Base-by-base conservation (phyloP, 2,888 invertebrate species). In the Oscheius sp. region DNA sequence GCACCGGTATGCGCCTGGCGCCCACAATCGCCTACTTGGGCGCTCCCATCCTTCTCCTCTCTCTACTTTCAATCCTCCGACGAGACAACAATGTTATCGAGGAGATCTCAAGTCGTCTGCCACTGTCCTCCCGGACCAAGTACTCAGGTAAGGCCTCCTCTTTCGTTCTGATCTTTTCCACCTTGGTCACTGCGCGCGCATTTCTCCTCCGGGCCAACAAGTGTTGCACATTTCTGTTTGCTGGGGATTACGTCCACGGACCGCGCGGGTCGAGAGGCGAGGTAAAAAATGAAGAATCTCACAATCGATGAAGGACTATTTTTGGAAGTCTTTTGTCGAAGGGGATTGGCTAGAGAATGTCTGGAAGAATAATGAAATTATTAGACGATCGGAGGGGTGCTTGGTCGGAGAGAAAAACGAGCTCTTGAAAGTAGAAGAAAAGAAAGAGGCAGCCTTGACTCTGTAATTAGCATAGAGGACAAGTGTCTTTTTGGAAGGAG, bases 211-310 rank as follows among this genome's bases (percentile, higher is more conserved):
- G 12, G 44, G 44, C 44, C 54, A 44, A 59, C 59, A 44, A 59
- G 59, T 44, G 59, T 59, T 59, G 59, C 59, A 41, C 59, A 59
- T 59, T 59, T 59, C 59, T 59, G 59, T 59, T 59, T 59, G 59
- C 59, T 36, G 54, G 54, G 33, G 54, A 54, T 54, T 54, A 54
- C 54, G 54, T 54, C 54, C 33, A n/a, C 32, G 54, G 32, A 54
- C 54, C 41, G 41, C 57, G 36, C 57, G 57, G 57, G 38, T 41
- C 57, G 41, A 44, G 57, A 38, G 44, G 41, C 38, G 22, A 20
- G 26, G 57, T 41, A 57, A 57, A 57, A 44, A 57, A 57, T 57
- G 57, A 38, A 30, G n/a, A 41, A 14, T 41, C 14, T 41, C 41
- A 41, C 41, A 14, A 41, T 41, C 12, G 41, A 41, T n/a, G n/a